Evolutionary conservation across 2,797 vertebrate species (phyloP).

Genomic region (Danio aesculapii): DNA sequence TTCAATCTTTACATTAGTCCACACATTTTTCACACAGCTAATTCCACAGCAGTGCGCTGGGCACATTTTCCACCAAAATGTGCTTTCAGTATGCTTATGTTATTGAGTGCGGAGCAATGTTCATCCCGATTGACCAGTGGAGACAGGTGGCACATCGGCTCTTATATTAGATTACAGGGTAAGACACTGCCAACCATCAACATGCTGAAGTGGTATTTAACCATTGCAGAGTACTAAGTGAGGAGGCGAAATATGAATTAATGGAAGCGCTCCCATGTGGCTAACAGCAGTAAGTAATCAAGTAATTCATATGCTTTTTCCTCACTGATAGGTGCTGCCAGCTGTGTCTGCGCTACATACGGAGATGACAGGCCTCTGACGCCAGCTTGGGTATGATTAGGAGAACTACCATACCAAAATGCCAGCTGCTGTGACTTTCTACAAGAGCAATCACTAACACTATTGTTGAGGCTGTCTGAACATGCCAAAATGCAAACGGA

Average conservation of each 20-base stretch:
- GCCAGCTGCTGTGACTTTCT: conserved; percentile 37
- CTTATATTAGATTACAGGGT: conserved; percentile 42
- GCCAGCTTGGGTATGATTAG: conserved; percentile 44
- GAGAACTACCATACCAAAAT: conserved; percentile 32
- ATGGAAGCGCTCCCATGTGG: conserved; percentile 58
- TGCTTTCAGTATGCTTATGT: conserved; percentile 5
- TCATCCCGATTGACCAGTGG: conserved; percentile 30
- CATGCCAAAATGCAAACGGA: conserved; percentile 19
- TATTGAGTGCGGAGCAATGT: conserved; percentile 24
- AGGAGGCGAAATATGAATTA: conserved; percentile 58
- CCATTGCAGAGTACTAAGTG: conserved; percentile 39
- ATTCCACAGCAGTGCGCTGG: conserved; percentile 1
- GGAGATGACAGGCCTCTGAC: conserved; percentile 38
- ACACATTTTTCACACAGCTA: conserved; percentile 4
- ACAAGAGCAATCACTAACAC: conserved; percentile 28
- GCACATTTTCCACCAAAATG: conserved; percentile 20
- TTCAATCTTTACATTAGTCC: background rate
- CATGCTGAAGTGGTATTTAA: conserved; percentile 51
- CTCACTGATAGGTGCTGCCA: conserved; percentile 56
- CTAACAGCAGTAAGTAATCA: conserved; percentile 58
- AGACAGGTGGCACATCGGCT: conserved; percentile 44
- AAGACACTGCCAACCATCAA: conserved; percentile 42
- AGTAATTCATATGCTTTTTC: conserved; percentile 57
- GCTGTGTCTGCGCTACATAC: conserved; percentile 45
- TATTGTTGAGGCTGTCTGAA: conserved; percentile 39